Evolutionary conservation across 64 coral and sea anemone species (phyloP).

Genomic region (Astreopora myriophthalma): DNA sequence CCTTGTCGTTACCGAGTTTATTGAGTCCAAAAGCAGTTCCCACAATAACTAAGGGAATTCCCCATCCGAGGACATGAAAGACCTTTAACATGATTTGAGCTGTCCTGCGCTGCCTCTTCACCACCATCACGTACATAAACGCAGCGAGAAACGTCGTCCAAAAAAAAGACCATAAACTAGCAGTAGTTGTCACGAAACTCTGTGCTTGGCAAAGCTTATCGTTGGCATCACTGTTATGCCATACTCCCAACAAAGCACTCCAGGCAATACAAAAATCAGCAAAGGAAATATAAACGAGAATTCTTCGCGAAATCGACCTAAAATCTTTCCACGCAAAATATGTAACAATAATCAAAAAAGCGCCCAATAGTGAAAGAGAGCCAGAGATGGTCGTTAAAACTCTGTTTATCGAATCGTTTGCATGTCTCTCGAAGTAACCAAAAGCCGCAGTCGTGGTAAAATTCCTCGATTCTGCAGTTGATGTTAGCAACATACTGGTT

Average conservation of each 20-base stretch:
- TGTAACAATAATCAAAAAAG: conserved; percentile 72
- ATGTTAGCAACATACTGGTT: background rate
- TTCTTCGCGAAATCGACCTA: conserved; percentile 64
- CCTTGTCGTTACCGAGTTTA: conserved; percentile 64
- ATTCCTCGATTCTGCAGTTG: too few relatives aligned
- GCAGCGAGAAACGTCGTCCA: conserved; percentile 92
- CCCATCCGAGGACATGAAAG: conserved; percentile 82
- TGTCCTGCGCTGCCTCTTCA: conserved; percentile 34
- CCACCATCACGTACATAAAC: conserved; percentile 67
- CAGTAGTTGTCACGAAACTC: conserved; percentile 81
- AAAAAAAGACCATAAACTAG: conserved; percentile 89
- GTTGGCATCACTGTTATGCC: background rate
- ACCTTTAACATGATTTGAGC: conserved; percentile 70
- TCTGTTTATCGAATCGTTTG: background rate
- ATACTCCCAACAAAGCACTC: conserved; percentile 45
- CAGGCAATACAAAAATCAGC: conserved; percentile 86
- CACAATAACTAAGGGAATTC: conserved; percentile 59
- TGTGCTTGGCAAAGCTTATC: conserved; percentile 52
- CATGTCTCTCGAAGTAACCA: background rate
- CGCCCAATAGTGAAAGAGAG: conserved; percentile 74
- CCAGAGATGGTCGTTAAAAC: conserved; percentile 59
- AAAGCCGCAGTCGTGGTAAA: background rate
- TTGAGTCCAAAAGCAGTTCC: conserved; percentile 19
- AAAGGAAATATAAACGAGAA: conserved; percentile 88
- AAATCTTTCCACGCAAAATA: conserved; percentile 88